phyloP scores from a whole-genome alignment of 2,797 vertebrate species.

The Hemitrygon akajei region DNA sequence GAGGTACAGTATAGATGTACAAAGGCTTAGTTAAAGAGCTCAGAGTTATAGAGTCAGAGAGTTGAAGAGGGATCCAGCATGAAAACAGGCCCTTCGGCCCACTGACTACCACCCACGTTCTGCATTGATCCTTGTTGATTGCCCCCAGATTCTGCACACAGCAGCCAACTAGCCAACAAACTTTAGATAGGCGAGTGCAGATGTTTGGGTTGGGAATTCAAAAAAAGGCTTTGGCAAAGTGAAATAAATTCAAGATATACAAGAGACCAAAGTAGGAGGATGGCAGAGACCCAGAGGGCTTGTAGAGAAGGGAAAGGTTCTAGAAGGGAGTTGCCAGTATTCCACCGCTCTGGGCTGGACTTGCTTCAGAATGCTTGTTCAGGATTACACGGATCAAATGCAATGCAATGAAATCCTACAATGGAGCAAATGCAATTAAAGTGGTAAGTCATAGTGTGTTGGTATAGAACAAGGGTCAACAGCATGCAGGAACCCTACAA shows the following conservation, averaged over 20 bases:
- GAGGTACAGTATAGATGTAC: too few species aligned
- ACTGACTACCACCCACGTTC: too few species aligned
- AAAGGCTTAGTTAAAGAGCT: too few species aligned
- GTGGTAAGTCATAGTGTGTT: background rate
- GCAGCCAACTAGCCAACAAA: too few species aligned
- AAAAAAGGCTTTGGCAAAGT: background rate
- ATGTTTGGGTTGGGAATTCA: background rate
- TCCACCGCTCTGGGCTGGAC: background rate
- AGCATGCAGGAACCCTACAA: background rate
- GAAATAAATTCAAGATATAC: background rate
- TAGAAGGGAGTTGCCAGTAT: background rate
- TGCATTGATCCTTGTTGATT: too few species aligned
- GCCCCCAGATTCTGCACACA: too few species aligned
- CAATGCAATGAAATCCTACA: too few species aligned
- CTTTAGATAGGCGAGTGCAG: too few species aligned
- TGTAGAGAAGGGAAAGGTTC: background rate
- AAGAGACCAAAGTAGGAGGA: background rate
- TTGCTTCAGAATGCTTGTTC: background rate
- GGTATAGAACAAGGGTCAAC: background rate
- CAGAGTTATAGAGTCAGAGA: too few species aligned
- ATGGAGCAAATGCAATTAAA: background rate
- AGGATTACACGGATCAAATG: background rate
- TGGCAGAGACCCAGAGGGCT: background rate
- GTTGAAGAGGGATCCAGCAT: too few species aligned
- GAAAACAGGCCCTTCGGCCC: too few species aligned